phyloP scores from a whole-genome alignment of 2,888 invertebrate species.

The Epirrhoe alternata region DNA sequence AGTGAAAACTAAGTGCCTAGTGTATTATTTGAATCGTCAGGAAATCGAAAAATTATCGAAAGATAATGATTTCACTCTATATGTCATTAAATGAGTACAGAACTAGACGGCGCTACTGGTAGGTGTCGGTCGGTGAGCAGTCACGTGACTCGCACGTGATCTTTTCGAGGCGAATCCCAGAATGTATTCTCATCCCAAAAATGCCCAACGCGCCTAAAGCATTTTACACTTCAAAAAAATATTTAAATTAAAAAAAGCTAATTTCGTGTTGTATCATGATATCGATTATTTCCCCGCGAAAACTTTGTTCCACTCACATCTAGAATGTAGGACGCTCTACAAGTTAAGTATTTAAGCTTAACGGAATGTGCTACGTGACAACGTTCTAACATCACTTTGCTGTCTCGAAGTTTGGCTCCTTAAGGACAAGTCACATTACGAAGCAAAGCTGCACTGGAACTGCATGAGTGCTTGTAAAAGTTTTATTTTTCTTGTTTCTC shows the following conservation, averaged over 20 bases:
- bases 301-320: not conserved
- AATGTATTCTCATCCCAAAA: no score
- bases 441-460: not conserved
- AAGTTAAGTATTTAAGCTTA: slow-evolving; percentile 1
- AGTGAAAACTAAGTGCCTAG: not conserved
- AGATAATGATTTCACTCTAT: no score
- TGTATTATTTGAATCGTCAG: no score
- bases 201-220: no score
- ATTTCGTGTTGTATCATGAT: not conserved
- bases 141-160: no score
- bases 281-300: not conserved
- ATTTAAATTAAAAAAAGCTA: no score
- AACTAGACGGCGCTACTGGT: no score
- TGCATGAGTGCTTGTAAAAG: not conserved
- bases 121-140: no score
- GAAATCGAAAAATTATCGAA: no score
- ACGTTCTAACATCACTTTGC: slow-evolving; percentile 6
- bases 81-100: no score
- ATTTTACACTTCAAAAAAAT: no score
- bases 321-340: not conserved
- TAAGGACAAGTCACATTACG: slow-evolving; percentile 1
- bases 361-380: slow-evolving; percentile 11
- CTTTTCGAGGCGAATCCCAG: no score
- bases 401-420: slow-evolving; percentile 1
- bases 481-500: not conserved